Conservation (phyloP, 2,888 invertebrate species). For the Cheilosia grossa region DNA sequence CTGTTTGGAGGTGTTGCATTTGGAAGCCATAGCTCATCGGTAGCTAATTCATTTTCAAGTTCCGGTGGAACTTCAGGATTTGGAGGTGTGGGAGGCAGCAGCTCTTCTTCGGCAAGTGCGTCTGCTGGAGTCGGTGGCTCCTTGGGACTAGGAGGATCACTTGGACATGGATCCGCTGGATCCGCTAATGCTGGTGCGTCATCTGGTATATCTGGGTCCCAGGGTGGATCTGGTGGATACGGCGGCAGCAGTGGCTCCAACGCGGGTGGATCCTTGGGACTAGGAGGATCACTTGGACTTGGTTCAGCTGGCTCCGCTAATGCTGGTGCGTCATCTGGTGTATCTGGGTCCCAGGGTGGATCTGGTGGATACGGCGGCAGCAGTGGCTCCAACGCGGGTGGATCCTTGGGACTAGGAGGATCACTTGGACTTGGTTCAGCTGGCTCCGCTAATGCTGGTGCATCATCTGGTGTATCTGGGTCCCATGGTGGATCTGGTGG, state of each 20-base stretch:
- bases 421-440: too few species aligned
- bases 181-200: conserved; percentile 13
- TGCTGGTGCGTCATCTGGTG: too few species aligned
- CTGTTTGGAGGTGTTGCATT: background rate
- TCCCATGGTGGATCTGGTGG: background rate
- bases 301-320: background rate
- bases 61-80: conserved; percentile 12
- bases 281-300: too few species aligned
- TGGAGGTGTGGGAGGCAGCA: conserved; percentile 20
- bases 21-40: background rate
- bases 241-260: conserved; percentile 3
- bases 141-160: background rate
- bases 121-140: conserved; percentile 1
- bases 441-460: background rate
- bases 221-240: conserved; percentile 13
- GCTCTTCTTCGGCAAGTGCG: background rate
- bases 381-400: too few species aligned
- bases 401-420: too few species aligned
- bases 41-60: background rate
- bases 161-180: conserved; percentile 12
- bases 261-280: background rate
- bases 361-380: too few species aligned
- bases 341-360: too few species aligned
- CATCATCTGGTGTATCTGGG: conserved; percentile 1
- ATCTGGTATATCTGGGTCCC: background rate